Percentiles rank a stretch among this genome's conserved stretches.
Evolutionary conservation across 2,113 vertebrate species (phyloP).

Genomic region (Cranoglanis bouderius): DNA sequence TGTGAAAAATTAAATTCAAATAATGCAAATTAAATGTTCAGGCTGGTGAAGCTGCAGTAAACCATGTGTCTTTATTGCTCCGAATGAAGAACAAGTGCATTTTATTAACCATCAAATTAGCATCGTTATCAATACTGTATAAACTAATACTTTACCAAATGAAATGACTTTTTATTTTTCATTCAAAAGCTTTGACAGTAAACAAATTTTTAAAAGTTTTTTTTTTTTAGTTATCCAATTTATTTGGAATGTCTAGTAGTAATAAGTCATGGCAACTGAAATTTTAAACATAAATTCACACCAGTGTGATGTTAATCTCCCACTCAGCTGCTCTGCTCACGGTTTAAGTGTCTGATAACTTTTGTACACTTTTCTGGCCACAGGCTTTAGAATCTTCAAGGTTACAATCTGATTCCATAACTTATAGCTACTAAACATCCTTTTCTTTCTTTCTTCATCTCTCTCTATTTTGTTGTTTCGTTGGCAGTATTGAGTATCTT

Average conservation of each 20-base stretch:
- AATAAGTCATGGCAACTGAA: background rate
- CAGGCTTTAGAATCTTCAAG: background rate
- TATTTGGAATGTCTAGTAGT: background rate
- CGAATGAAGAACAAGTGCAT: background rate
- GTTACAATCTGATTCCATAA: background rate
- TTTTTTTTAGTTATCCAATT: background rate
- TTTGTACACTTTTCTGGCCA: background rate
- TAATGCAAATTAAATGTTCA: background rate
- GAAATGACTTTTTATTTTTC: background rate
- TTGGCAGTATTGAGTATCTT: conserved; percentile 79
- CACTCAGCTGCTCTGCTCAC: background rate
- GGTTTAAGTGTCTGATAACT: background rate
- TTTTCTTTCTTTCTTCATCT: conserved; percentile 3
- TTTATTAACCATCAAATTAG: background rate
- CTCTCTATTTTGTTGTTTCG: conserved; percentile 56
- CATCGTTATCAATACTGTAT: no score
- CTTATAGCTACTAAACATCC: background rate
- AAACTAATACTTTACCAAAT: background rate
- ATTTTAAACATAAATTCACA: background rate
- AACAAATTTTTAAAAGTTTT: background rate
- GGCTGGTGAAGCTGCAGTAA: background rate
- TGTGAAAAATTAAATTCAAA: background rate
- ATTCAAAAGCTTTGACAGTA: background rate
- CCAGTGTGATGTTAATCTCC: background rate
- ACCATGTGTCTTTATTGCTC: background rate